A percentile compares a stretch with the other conserved stretches of the same genome.
Conservation (phyloP, 2,888 invertebrate genomes). For the Heliconius ethilla region DNA sequence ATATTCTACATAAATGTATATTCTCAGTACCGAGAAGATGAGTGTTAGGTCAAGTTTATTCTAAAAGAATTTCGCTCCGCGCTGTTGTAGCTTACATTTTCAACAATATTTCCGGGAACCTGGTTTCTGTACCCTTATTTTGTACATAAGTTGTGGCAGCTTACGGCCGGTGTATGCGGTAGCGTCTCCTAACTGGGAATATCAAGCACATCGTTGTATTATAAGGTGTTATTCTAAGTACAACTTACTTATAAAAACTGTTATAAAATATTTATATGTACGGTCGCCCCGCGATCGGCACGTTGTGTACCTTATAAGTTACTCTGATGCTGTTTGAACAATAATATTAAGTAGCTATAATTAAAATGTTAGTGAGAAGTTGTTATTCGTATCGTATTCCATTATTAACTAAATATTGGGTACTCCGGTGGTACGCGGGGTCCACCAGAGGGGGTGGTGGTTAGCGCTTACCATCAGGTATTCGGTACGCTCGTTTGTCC, state of each 20-base stretch:
- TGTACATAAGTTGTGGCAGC: constrained; percentile 3
- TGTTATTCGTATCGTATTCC: no score
- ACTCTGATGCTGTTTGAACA: no score
- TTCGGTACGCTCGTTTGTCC: no score
- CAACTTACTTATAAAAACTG: not conserved
- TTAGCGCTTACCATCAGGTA: no score
- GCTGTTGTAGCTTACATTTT: not conserved
- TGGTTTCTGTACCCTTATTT: constrained; percentile 3
- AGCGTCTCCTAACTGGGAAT: not conserved
- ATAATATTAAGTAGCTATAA: no score
- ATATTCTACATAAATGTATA: not conserved
- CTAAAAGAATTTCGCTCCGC: constrained; percentile 12
- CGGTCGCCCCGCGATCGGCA: no score
- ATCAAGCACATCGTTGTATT: constrained; percentile 10
- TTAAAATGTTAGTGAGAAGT: no score
- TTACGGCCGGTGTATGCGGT: constrained; percentile 16
- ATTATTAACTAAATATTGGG: no score
- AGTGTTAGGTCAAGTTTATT: constrained; percentile 6
- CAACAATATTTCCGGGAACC: constrained; percentile 17
- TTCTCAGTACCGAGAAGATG: not conserved
- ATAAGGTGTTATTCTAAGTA: not conserved
- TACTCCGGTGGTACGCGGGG: no score
- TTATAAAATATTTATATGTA: no score
- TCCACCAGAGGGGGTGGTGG: no score
- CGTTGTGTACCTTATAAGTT: no score